A percentile compares a stretch with the other conserved stretches of the same genome.
Conservation (phyloP, 2,113 vertebrate genomes). For the Platycercus adscitus region DNA sequence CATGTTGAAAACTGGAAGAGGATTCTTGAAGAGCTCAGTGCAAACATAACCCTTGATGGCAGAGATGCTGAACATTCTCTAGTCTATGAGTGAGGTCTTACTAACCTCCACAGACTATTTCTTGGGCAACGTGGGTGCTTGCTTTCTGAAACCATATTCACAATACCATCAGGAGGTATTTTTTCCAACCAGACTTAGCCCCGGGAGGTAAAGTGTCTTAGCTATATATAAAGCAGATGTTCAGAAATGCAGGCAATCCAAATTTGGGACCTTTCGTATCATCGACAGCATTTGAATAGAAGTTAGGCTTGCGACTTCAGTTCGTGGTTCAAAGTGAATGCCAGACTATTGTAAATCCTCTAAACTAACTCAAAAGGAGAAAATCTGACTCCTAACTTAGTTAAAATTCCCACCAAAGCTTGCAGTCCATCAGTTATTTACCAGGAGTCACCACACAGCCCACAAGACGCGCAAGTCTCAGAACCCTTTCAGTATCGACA, state of each 20-base stretch:
- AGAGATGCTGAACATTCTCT: neutral
- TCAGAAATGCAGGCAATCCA: neutral
- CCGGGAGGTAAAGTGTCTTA: neutral
- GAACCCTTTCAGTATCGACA: neutral
- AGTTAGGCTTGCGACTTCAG: neutral
- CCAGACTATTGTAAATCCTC: neutral
- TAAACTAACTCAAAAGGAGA: neutral
- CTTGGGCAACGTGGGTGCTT: fast-evolving
- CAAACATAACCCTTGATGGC: neutral
- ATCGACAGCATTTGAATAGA: neutral
- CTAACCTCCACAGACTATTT: neutral
- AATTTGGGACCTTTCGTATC: neutral
- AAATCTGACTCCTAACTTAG: neutral
- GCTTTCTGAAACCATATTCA: neutral
- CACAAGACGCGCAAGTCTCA: neutral
- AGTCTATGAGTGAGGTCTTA: neutral
- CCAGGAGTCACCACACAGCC: neutral
- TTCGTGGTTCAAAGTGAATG: neutral
- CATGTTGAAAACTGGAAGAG: neutral
- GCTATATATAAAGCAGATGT: neutral
- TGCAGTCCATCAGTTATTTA: neutral
- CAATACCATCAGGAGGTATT: neutral
- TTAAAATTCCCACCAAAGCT: neutral
- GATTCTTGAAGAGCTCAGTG: neutral
- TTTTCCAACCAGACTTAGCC: neutral